Evolutionary conservation across 2,888 invertebrate genomes (phyloP).

Genomic region (Celastrina argiolus): DNA sequence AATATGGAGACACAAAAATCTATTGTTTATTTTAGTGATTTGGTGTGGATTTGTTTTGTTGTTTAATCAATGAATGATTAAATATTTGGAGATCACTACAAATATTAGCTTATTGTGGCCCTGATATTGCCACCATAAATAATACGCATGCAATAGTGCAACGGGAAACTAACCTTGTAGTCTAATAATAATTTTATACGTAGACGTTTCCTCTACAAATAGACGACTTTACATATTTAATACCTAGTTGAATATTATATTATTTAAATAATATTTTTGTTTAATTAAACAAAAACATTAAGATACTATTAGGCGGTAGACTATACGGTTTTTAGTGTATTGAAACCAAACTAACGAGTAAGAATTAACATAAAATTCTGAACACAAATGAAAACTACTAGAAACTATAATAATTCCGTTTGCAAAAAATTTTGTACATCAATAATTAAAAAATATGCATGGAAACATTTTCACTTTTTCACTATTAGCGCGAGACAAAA

Average conservation of each 20-base stretch:
- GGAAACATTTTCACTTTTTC: not conserved
- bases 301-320: too few relatives aligned
- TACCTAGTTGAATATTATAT: constrained; percentile 1
- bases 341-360: too few relatives aligned
- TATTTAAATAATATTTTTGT: too few relatives aligned
- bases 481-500: not conserved
- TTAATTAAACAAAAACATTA: too few relatives aligned
- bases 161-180: constrained; percentile 66
- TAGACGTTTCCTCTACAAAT: constrained; percentile 57
- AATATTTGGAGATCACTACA: not conserved
- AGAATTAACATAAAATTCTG: not conserved
- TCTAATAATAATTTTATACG: constrained; percentile 69
- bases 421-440: not conserved
- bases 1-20: not conserved
- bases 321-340: too few relatives aligned
- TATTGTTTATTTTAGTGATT: not conserved
- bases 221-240: constrained; percentile 42
- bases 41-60: not conserved
- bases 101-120: constrained; percentile 29
- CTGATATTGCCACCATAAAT: constrained; percentile 37
- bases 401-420: not conserved
- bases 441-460: not conserved
- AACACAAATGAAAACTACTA: not conserved
- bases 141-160: constrained; percentile 47
- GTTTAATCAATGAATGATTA: not conserved